Evolutionary conservation across 2,888 invertebrate genomes (phyloP).

Genomic region (Patella pellucida): DNA sequence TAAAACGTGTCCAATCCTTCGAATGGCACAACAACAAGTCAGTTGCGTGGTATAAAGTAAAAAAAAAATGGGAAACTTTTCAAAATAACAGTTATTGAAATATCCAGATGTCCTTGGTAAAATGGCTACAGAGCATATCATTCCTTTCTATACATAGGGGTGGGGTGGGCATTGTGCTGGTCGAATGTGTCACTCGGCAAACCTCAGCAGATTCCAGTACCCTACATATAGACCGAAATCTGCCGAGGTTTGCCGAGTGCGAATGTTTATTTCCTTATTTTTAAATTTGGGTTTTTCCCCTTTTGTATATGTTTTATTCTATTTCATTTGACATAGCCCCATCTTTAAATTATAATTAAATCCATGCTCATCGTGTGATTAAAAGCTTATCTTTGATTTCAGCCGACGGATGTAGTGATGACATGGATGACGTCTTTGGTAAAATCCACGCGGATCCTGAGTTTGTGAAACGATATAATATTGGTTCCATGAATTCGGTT

Average conservation of each 20-base stretch:
- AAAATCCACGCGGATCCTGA: constrained; percentile 67
- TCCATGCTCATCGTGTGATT: background rate
- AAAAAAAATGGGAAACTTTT: too few species aligned
- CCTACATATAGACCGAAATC: too few species aligned
- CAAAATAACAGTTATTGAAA: too few species aligned
- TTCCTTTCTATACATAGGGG: too few species aligned
- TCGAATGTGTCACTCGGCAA: too few species aligned
- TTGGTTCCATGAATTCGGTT: constrained; percentile 72
- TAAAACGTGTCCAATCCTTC: too few species aligned
- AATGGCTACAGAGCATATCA: too few species aligned
- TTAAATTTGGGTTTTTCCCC: background rate
- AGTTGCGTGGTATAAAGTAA: too few species aligned
- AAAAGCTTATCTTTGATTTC: constrained; percentile 17
- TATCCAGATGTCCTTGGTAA: too few species aligned
- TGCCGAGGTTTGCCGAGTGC: too few species aligned
- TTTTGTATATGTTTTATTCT: background rate
- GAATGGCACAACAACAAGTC: too few species aligned
- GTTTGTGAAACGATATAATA: constrained; percentile 56
- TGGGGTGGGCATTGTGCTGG: background rate
- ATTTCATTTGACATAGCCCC: background rate
- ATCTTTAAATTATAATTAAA: background rate
- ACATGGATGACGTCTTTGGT: constrained; percentile 71
- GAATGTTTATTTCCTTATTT: background rate
- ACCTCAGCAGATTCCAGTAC: too few species aligned
- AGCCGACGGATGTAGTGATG: constrained; percentile 73